Base-by-base conservation (phyloP, 2,888 invertebrate species). In the Sesia bembeciformis region DNA sequence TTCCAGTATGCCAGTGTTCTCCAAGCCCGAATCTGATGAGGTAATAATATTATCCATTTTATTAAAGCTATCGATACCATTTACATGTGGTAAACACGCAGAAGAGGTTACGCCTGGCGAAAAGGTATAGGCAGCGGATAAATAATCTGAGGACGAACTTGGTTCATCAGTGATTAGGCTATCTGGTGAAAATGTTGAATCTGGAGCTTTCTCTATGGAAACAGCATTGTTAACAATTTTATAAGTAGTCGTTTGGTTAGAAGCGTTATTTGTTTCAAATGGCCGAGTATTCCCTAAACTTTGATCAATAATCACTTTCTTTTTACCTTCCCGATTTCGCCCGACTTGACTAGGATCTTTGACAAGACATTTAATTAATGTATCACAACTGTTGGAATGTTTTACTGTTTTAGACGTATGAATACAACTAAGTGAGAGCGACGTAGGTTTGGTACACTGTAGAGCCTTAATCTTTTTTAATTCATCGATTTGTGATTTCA, bases 1-100 rank as follows among this genome's bases (percentile, higher is more conserved):
- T 62, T 84, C 84, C 56, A 79, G n/a, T n/a, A n/a, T n/a, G n/a
- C n/a, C 84, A 52, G 86, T 84, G 56, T 82, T 87, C 60, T 90
- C 90, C 59, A 89, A 65, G 6, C 87, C 90, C 5, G 90, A 90
- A 74, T 90, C 90, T 41, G 84, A 85, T 57, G 84, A 76, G 41
- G 79, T 82, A 23, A 23, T 1, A 59, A 80, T 73, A 52, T 83
- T 81, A 58, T 89, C 88, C 83, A 88, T 88, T 69, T 77, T 85
- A 39, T 74, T 68, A 40, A 59, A 65, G 60, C 63, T 67, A 57
- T 76, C 76, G 58, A 68, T 72, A 68, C 75, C 73, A 78, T 80
- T 78, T 70, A 80, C 70, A 62, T 74, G 79, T 57, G 69, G 66
- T 57, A 66, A 58, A 40, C 65, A 68, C 51, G 69, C 66, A 58